These are phyloP conservation scores for Marcusenius ussheri DNA, from an alignment of 2,113 vertebrate genomes.

Conservation along the genomic window DNA sequence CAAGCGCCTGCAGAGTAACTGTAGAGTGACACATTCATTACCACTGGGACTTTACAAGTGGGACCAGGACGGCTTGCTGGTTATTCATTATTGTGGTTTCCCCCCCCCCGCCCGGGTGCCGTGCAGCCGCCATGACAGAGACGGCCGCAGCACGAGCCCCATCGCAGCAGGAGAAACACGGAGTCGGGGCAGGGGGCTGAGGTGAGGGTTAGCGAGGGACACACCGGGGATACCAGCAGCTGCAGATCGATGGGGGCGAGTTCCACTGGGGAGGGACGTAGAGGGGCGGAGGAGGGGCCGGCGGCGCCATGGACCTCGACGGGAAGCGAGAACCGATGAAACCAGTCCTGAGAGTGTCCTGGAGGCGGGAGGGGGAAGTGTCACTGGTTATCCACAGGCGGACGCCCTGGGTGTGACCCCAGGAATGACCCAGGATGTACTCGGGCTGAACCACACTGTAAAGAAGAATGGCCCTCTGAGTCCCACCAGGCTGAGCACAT, in stretches of 20 bases:
- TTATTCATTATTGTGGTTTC: not conserved
- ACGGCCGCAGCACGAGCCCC: no score
- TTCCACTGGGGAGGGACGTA: not conserved
- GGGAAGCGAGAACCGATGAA: not conserved
- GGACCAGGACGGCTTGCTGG: not conserved
- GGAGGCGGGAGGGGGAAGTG: not conserved
- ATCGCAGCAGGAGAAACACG: not conserved
- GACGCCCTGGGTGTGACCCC: not conserved
- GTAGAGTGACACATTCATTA: not conserved
- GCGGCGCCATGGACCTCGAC: not conserved
- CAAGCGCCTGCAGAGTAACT: not conserved
- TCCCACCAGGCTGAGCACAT: not conserved
- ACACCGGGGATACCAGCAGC: not conserved
- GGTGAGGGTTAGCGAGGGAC: not conserved
- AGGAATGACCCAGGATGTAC: not conserved
- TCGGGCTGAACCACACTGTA: not conserved
- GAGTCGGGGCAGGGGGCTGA: not conserved
- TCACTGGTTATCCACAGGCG: not conserved
- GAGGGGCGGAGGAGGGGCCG: not conserved
- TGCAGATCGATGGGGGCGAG: not conserved
- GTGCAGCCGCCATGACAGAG: not conserved
- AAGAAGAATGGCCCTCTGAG: not conserved
- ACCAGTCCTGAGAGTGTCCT: not conserved
- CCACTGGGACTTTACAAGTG: not conserved
- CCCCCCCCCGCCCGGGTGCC: not conserved